Conservation (phyloP, 2,113 vertebrate genomes). For the Prinia subflava region DNA sequence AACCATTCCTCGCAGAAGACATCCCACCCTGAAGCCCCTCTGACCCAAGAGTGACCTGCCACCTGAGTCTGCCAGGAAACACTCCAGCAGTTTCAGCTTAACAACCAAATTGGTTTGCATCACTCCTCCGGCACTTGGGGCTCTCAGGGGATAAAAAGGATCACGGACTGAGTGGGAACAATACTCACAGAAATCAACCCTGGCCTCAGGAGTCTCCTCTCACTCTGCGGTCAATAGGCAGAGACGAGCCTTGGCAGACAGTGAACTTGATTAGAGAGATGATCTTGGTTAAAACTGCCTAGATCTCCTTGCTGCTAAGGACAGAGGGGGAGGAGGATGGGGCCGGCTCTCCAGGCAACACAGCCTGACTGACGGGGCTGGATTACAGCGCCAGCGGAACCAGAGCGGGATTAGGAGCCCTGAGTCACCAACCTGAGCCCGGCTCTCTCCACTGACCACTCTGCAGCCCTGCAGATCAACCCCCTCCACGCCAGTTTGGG, state of each 20-base stretch:
- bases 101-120: neutral
- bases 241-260: neutral
- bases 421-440: neutral
- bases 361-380: neutral
- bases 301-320: constrained; percentile 13
- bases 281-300: constrained; percentile 53
- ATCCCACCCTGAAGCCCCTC: neutral
- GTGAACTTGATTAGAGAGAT: constrained; percentile 40
- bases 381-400: neutral
- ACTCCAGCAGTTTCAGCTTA: neutral
- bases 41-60: neutral
- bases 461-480: neutral
- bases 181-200: constrained; percentile 10
- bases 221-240: neutral
- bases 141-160: neutral
- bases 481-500: neutral
- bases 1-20: neutral
- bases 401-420: neutral
- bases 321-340: neutral
- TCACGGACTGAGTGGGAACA: neutral
- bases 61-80: neutral
- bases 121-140: neutral
- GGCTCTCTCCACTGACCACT: neutral
- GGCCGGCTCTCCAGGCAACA: accelerated
- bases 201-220: constrained; percentile 3